Evolutionary conservation across 2,888 invertebrate genomes (phyloP), one percentile per base, ranked within the genome.

Genomic region (Pterobdella sp.): DNA sequence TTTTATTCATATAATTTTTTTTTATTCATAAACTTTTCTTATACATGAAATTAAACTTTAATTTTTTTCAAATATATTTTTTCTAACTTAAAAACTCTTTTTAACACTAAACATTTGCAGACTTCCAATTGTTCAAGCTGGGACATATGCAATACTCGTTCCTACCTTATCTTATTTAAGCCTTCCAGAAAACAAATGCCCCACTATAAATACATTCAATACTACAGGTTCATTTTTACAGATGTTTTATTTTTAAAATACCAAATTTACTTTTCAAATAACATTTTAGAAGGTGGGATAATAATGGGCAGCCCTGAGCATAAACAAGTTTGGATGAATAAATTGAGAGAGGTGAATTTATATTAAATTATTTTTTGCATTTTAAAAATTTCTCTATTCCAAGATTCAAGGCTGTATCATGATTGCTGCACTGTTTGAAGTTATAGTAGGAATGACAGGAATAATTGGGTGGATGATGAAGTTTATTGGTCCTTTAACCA

Each of bases 401-500:
- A 7, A 84, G 83, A 78, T 92, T 32, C 91, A 91, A 0, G 92
- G 92, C 0, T 91, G 91, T 0, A 91, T 93, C 31, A 90, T 91
- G 7, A 88, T 91, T 0, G 88, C 91, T 0, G 89, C 91, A 0
- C 78, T 90, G 65, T 88, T 91, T 71, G 91, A 92, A 84, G 86
- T 92, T 1, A 80, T 91, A 67, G 85, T 91, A 70, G 92, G 90
- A 79, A 84, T 85, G 75, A 76, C 81, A 81, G 92, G 93, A 1
- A 84, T 91, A 14, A 88, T 92, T 73, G 92, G 92, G 0, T 86
- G 89, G 35, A 80, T 92, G 70, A 84, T 93, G 1, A 88, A 87
- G 69, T 90, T 87, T 80, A 90, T 93, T 71, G 91, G 92, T 0
- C 93, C 93, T 0, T 84, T 93, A 76, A 91, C 92, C 0, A 91